Conservation (phyloP, 2,888 invertebrate species). For the Eupithecia exiguata region DNA sequence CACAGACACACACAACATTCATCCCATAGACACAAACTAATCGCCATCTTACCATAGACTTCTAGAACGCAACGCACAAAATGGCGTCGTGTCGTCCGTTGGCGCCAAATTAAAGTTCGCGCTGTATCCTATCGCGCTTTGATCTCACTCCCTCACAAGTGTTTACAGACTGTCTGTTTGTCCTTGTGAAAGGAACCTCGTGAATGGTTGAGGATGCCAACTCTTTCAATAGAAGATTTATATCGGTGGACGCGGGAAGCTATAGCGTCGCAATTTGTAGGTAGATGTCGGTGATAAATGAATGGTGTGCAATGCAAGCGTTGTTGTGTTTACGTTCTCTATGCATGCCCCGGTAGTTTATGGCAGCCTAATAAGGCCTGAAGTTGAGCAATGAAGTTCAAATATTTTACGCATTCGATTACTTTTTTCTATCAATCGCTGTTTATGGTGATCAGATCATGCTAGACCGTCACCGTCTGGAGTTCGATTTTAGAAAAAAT, state of each 20-base stretch:
- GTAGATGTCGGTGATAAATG: constrained; percentile 73
- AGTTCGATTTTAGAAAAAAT: neutral
- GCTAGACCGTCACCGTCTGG: neutral
- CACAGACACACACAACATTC: neutral
- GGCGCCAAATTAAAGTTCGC: constrained; percentile 80
- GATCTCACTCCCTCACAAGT: constrained; percentile 76
- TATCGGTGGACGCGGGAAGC: constrained; percentile 69
- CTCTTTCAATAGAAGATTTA: constrained; percentile 78
- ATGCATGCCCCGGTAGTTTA: neutral
- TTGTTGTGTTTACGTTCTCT: constrained; percentile 14
- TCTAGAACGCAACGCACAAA: constrained; percentile 59
- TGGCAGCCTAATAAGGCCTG: neutral
- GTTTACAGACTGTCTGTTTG: constrained; percentile 79
- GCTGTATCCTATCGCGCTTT: constrained; percentile 80
- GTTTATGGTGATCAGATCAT: neutral
- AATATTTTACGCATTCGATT: neutral
- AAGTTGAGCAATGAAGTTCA: neutral
- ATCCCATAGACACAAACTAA: neutral
- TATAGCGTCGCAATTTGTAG: constrained; percentile 81
- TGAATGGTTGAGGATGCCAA: constrained; percentile 66
- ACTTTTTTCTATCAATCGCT: neutral
- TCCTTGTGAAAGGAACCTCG: constrained; percentile 70
- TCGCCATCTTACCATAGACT: constrained; percentile 16
- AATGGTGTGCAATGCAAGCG: constrained; percentile 19
- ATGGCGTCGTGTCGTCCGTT: constrained; percentile 72